phyloP scores from a whole-genome alignment of 2,888 invertebrate species.

The Anorthoa munda region DNA sequence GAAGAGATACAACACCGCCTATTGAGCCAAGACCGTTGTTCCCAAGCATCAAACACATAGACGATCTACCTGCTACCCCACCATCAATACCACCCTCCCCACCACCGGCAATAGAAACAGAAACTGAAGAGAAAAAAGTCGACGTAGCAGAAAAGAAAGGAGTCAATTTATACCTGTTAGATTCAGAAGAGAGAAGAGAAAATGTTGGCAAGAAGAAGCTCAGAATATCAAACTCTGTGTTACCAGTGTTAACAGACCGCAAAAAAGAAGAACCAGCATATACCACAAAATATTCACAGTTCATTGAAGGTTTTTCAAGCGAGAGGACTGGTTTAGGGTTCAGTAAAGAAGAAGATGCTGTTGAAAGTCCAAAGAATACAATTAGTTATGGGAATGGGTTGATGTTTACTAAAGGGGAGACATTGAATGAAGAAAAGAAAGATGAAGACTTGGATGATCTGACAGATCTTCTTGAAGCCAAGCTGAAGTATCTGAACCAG shows the following conservation, averaged over 20 bases:
- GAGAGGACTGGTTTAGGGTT: slow-evolving; percentile 89
- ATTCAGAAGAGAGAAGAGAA: slow-evolving; percentile 74
- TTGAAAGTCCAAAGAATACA: slow-evolving; percentile 79
- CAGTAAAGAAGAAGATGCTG: slow-evolving; percentile 76
- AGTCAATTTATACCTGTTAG: slow-evolving; percentile 82
- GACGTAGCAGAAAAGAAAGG: slow-evolving; percentile 79
- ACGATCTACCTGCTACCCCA: slow-evolving; percentile 70
- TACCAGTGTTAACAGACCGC: slow-evolving; percentile 76
- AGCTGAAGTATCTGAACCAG: slow-evolving; percentile 89
- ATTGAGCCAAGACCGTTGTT: slow-evolving; percentile 75
- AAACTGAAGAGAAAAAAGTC: slow-evolving; percentile 68
- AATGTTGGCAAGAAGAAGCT: slow-evolving; percentile 82
- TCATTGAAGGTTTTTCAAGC: slow-evolving; percentile 85
- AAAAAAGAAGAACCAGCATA: slow-evolving; percentile 82
- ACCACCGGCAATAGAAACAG: slow-evolving; percentile 64
- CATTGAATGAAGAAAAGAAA: slow-evolving; percentile 83
- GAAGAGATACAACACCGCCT: slow-evolving; percentile 72
- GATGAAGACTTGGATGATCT: slow-evolving; percentile 82
- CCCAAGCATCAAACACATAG: slow-evolving; percentile 75
- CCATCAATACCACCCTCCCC: slow-evolving; percentile 66
- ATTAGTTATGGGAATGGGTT: slow-evolving; percentile 86
- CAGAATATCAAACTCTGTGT: slow-evolving; percentile 85
- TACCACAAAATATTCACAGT: slow-evolving; percentile 87
- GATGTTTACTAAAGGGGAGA: slow-evolving; percentile 90
- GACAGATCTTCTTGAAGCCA: slow-evolving; percentile 87